Evolutionary conservation across 2,113 vertebrate genomes (phyloP).

Genomic region (Regulus satrapa): DNA sequence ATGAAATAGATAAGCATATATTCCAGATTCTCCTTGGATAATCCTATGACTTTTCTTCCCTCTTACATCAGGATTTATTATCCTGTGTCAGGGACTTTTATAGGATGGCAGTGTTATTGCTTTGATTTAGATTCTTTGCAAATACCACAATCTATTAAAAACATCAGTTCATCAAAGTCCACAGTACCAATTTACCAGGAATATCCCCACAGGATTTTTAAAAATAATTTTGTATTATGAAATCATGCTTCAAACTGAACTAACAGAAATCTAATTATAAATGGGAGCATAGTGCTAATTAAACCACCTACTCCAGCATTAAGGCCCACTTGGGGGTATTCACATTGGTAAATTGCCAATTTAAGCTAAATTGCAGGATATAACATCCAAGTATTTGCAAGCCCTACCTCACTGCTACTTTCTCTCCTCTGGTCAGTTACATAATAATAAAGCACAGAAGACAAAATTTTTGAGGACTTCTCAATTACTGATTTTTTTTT

Average conservation of each 20-base stretch:
- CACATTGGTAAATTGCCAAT: conserved; percentile 64
- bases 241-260: conserved; percentile 67
- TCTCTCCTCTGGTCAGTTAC: not conserved
- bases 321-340: conserved; percentile 58
- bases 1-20: not conserved
- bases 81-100: conserved; percentile 32
- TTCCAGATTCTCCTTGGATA: not conserved
- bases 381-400: not conserved
- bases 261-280: conserved; percentile 71
- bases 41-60: not conserved
- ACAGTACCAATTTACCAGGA: conserved; percentile 63
- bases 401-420: not conserved
- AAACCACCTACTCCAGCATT: conserved; percentile 66
- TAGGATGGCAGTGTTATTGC: not conserved
- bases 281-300: conserved; percentile 68
- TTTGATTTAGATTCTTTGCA: conserved; percentile 54
- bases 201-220: conserved; percentile 68
- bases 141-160: conserved; percentile 70
- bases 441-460: not conserved
- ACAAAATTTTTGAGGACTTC: not conserved
- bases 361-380: conserved; percentile 38
- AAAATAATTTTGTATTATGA: conserved; percentile 68
- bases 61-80: conserved; percentile 19
- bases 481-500: not conserved
- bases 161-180: conserved; percentile 72